These are phyloP conservation scores for Amphipyra tragopoginis DNA, from an alignment of 2,888 invertebrate species.

Conservation along the genomic window DNA sequence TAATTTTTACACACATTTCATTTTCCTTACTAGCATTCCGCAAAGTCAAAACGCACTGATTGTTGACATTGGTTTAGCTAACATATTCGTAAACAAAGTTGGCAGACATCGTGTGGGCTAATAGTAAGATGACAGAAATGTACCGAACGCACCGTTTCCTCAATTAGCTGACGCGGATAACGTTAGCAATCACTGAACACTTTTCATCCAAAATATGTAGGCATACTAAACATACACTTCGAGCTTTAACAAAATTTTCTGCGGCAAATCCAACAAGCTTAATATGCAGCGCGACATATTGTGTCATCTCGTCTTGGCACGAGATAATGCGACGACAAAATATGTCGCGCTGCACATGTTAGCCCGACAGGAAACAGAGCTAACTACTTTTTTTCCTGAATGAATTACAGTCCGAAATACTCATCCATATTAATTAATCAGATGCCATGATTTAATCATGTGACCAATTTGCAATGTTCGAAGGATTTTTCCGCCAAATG, in stretches of 20 bases:
- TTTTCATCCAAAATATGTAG: conserved; percentile 11
- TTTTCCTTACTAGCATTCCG: neutral
- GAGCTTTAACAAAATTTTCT: neutral
- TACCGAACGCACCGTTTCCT: conserved; percentile 9
- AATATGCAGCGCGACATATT: too few relatives aligned
- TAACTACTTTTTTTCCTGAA: too few relatives aligned
- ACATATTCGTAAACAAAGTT: neutral
- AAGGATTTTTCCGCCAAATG: conserved; percentile 14
- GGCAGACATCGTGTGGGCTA: neutral
- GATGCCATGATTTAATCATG: neutral
- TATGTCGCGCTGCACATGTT: too few relatives aligned
- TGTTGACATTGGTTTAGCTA: neutral
- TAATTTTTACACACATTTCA: too few relatives aligned
- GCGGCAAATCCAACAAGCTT: neutral
- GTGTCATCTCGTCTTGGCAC: too few relatives aligned
- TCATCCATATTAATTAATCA: too few relatives aligned
- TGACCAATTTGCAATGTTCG: conserved; percentile 3
- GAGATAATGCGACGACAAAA: too few relatives aligned
- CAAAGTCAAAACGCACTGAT: neutral
- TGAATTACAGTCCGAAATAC: too few relatives aligned
- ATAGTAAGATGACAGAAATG: conserved; percentile 15
- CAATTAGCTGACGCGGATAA: conserved; percentile 8
- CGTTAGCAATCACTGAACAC: conserved; percentile 21
- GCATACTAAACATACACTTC: conserved; percentile 1
- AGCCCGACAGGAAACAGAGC: too few relatives aligned